Evolutionary conservation across 2,888 invertebrate genomes (phyloP).

Genomic region (Choreutis nemorana): DNA sequence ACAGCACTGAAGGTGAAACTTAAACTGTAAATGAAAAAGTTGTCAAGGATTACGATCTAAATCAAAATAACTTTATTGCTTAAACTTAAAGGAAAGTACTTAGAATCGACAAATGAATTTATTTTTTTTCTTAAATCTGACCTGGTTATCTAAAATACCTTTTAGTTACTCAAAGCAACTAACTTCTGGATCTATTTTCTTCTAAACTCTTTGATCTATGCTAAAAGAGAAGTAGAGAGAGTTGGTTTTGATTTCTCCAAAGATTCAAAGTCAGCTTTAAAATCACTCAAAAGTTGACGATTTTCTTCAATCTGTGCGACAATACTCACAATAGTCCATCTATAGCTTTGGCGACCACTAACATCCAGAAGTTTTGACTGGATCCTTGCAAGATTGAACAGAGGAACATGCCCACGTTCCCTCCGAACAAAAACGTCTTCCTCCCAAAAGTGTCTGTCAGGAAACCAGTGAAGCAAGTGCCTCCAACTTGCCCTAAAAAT

Average conservation of each 20-base stretch:
- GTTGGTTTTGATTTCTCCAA: too few species aligned
- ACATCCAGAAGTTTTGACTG: constrained; percentile 30
- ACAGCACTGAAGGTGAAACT: constrained; percentile 25
- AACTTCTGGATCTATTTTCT: too few species aligned
- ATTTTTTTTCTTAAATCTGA: too few species aligned
- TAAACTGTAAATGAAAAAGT: constrained; percentile 18
- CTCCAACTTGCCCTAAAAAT: constrained; percentile 31
- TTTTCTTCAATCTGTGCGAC: neutral
- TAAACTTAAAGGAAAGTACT: too few species aligned
- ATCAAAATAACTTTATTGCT: too few species aligned
- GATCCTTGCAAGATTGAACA: constrained; percentile 26
- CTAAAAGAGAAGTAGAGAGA: neutral
- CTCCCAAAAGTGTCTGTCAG: constrained; percentile 33
- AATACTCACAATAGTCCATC: constrained; percentile 27
- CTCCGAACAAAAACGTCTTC: constrained; percentile 26
- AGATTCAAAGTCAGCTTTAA: constrained; percentile 1
- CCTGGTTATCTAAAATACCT: too few species aligned
- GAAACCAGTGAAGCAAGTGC: constrained; percentile 28
- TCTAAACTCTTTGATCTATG: too few species aligned
- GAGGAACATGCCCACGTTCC: constrained; percentile 24
- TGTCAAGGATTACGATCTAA: too few species aligned
- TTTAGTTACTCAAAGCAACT: too few species aligned
- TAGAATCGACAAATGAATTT: too few species aligned
- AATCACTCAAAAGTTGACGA: neutral
- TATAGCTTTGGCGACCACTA: constrained; percentile 24